Percentiles rank a stretch among this genome's conserved stretches.
These are phyloP conservation scores for Apogon hyalosoma DNA, from an alignment of 2,797 vertebrate species.

Conservation along the genomic window DNA sequence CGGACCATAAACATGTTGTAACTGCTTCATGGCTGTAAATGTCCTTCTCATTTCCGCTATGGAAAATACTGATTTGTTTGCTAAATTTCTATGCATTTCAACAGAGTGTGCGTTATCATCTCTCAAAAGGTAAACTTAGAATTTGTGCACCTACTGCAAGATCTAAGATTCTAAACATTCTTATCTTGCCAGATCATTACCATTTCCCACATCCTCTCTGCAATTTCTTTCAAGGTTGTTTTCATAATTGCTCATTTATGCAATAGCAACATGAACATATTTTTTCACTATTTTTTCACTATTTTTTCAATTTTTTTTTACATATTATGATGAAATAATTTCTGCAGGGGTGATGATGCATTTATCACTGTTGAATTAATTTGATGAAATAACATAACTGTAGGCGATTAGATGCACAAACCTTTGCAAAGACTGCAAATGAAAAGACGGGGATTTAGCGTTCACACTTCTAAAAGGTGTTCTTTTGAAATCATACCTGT, in stretches of 20 bases:
- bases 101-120: no score
- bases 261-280: neutral
- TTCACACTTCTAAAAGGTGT: no score
- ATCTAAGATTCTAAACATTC: neutral
- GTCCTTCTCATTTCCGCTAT: no score
- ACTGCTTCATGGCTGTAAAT: no score
- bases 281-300: no score
- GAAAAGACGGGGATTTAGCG: neutral
- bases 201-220: conserved; percentile 25
- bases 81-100: no score
- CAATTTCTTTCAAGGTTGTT: neutral
- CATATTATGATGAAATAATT: neutral
- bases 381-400: no score
- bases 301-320: neutral
- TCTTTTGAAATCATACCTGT: neutral
- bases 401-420: neutral
- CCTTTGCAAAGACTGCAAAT: neutral
- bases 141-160: rapidly evolving
- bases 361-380: neutral
- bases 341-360: neutral
- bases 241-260: neutral
- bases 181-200: conserved; percentile 2
- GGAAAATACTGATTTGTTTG: no score
- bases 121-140: no score
- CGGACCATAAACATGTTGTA: no score